Conservation (phyloP, 2,888 invertebrate genomes). For the Sturmia bella region DNA sequence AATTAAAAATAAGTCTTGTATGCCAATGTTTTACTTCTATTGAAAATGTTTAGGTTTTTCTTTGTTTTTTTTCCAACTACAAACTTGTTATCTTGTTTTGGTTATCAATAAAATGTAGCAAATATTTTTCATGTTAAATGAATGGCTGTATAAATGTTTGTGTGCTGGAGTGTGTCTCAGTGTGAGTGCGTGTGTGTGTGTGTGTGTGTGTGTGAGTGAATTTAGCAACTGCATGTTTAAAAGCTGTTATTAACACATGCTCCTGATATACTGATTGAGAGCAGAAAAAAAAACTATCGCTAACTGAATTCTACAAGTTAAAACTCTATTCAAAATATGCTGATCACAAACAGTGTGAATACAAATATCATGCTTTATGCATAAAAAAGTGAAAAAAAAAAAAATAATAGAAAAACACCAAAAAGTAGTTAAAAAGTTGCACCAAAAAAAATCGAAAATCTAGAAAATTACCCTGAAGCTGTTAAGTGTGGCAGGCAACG, state of each 20-base stretch:
- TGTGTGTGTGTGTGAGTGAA: neutral
- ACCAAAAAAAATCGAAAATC: conserved; percentile 27
- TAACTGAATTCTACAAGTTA: neutral
- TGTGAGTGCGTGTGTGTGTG: neutral
- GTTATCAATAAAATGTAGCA: conserved; percentile 64
- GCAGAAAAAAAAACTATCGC: neutral
- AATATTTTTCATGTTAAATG: conserved; percentile 38
- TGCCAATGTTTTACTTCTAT: conserved; percentile 42
- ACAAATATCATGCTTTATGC: conserved; percentile 32
- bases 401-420: neutral
- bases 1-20: conserved; percentile 65
- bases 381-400: conserved; percentile 16
- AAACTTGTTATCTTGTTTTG: conserved; percentile 66
- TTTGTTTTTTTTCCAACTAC: conserved; percentile 46
- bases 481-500: conserved; percentile 25
- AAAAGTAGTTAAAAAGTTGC: conserved; percentile 11
- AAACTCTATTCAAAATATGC: conserved; percentile 22
- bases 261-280: conserved; percentile 47
- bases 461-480: conserved; percentile 41
- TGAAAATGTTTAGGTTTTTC: neutral
- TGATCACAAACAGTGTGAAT: conserved; percentile 1
- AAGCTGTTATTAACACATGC: conserved; percentile 67
- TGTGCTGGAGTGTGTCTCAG: neutral
- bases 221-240: conserved; percentile 64
- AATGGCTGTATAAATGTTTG: too few relatives aligned